Evolutionary conservation across 1,140 invertebrate species (phyloP).

Genomic region (Belonocnema kinseyi): DNA sequence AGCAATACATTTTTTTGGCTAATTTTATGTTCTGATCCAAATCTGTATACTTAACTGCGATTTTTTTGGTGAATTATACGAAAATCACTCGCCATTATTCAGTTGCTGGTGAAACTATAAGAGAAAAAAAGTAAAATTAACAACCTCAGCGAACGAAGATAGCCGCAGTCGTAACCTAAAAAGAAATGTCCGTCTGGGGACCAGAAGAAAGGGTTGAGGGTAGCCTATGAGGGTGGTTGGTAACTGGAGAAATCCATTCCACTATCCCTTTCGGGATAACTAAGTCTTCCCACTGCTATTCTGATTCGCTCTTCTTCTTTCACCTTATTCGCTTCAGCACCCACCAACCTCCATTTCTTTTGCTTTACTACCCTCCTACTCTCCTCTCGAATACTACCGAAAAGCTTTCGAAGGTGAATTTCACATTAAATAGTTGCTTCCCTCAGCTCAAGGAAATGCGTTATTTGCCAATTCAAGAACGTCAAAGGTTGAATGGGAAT

Average conservation of each 20-base stretch:
- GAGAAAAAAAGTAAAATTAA: background rate
- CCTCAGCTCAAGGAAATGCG: background rate
- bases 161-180: constrained; percentile 20
- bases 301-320: constrained; percentile 28
- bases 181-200: constrained; percentile 27
- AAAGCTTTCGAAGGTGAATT: background rate
- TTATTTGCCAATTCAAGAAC: background rate
- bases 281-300: constrained; percentile 7
- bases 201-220: background rate
- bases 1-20: background rate
- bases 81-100: background rate
- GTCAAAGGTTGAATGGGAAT: too few species aligned
- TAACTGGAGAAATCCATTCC: constrained; percentile 11
- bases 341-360: constrained; percentile 19
- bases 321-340: background rate
- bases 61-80: too few species aligned
- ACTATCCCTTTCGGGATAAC: constrained; percentile 28
- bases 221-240: background rate
- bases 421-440: constrained; percentile 4
- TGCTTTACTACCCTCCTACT: background rate
- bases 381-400: background rate
- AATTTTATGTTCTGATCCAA: too few species aligned
- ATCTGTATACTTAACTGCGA: too few species aligned
- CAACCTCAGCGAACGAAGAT: constrained; percentile 18
- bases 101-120: background rate